Evolutionary conservation across 2,113 vertebrate species (phyloP), one percentile per base, ranked within the genome.

Genomic region (Neogobius melanostomus): DNA sequence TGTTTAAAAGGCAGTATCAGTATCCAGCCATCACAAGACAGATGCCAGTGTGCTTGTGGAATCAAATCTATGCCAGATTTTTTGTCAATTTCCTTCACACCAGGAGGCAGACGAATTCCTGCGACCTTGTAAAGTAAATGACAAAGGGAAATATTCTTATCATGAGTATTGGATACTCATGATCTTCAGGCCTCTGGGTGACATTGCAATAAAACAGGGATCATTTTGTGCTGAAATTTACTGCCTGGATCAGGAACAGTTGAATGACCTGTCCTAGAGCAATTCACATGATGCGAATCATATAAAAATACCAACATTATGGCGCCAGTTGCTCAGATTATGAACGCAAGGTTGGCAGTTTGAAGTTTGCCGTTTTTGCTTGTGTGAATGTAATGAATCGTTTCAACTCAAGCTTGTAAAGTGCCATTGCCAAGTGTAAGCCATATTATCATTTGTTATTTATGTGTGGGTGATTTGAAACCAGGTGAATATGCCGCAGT

Each of bases 151-250:
- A 53, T 53, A 17, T 53, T 49, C 17, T 53, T 53, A 53, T 53
- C 8, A 56, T 28, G 17, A 28, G 53, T 56, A 56, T 56, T 56
- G 53, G 53, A 56, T 56, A 56, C 28, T 56, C 53, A 56, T 56
- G 53, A 56, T 28, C 28, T 56, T 56, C 52, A 54, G 53, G 10
- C 10, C 17, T 11, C 11, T 21, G 11, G 17, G 53, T 56, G 53
- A 56, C 53, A 56, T 56, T 56, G 53, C 11, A 28, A 4, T 56
- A 56, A 56, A 21, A 53, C 3, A 16, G 11, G 17, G 8, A 56
- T 11, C 53, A 17, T 17, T 53, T 4, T 53, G 8, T 9, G 3
- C n/a, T 53, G n/a, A 16, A 53, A 17, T 17, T 53, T 16, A 17
- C 52, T 10, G n/a, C 16, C n/a, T 53, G 52, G 8, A 21, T 17